Conservation (phyloP, 2,797 vertebrate species). For the Peromyscus nudipes region DNA sequence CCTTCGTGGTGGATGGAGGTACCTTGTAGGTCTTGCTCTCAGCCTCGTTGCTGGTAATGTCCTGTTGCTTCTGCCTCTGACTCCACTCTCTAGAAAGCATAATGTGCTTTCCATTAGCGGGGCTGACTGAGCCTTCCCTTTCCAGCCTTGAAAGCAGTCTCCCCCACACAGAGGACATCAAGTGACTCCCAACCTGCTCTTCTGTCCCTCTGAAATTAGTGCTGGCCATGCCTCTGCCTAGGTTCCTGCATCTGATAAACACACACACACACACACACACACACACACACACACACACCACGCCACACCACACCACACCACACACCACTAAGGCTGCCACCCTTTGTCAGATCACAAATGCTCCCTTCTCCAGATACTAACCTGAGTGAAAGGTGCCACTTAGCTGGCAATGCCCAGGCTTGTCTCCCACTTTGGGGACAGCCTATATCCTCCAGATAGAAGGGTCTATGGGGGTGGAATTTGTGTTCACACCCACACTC, state of each 20-base stretch:
- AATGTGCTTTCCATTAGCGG: slow-evolving; percentile 73
- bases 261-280: neutral
- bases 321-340: neutral
- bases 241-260: neutral
- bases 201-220: neutral
- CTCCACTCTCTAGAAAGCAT: slow-evolving; percentile 51
- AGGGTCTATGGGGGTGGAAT: neutral
- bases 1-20: neutral
- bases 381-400: neutral
- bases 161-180: neutral
- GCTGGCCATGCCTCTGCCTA: neutral
- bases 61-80: neutral
- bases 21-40: slow-evolving; percentile 38
- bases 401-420: neutral
- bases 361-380: neutral
- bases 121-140: neutral
- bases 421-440: neutral
- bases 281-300: neutral
- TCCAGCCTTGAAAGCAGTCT: neutral
- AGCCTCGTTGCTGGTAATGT: neutral
- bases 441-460: neutral
- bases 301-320: neutral
- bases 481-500: rapidly evolving
- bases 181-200: neutral
- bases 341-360: neutral